Evolutionary conservation across 2,797 vertebrate genomes (phyloP), one percentile per base, ranked within the genome.

Genomic region (Acanthornis magna): DNA sequence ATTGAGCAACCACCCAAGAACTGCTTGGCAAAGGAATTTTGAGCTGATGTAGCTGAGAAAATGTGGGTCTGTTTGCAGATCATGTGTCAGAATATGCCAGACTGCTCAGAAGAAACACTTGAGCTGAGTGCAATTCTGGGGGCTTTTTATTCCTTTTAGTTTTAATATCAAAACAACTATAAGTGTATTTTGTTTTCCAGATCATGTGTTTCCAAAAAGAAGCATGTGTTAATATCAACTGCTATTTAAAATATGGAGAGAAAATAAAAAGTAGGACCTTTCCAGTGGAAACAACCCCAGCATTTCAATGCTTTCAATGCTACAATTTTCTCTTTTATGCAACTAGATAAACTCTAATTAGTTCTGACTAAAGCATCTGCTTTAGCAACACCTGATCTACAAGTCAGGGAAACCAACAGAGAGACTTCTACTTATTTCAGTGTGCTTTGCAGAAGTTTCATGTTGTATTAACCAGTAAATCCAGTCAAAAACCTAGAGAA

Each of bases 1-100:
- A 53, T 2, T 85, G 84, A 96, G 73, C 92, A 89, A 32, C 50
- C 72, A 54, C 77, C 61, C 68, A 80, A 83, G 66, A 87, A 62
- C 14, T 89, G 61, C 85, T 72, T 85, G 68, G 81, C 68, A 85
- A 88, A 93, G 91, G 93, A 74, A 94, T 91, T 95, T 85, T 91
- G 47, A 93, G 89, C 81, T 91, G 88, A 76, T 76, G 53, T 38
- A 87, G 86, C 74, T 86, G 78, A 82, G 91, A 92, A 96, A 94
- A 94, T 16, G 70, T 58, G 38, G 50, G 16, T 76, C 81, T 96
- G 48, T 82, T 86, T 94, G 84, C 63, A 83, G 78, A 87, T 67
- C 42, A 36, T 92, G 79, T 96, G 65, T 95, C 77, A 95, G 82
- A 83, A 27, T 43, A 13, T 36, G 76, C 66, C 73, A 90, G 85